Base-by-base conservation (phyloP, 2,113 vertebrate species). In the Trematocara zebra region DNA sequence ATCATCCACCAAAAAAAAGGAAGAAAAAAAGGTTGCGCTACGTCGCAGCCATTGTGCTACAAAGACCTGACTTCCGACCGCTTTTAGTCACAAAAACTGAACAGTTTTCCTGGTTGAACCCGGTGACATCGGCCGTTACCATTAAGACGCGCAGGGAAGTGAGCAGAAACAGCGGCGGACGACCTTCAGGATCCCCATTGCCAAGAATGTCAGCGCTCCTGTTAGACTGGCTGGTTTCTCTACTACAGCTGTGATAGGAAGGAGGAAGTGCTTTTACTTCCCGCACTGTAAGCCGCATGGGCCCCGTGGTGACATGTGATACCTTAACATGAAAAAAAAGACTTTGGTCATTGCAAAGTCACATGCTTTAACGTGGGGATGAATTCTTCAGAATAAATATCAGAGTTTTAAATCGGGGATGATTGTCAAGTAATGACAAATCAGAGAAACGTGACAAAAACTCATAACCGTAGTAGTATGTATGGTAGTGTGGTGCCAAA, bases 241-340 rank as follows among this genome's bases (percentile, higher is more conserved):
- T 23, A 54, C 52, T 76, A 83, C 80, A 82, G 78, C 82, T 79
- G 88, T 64, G 84, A 52, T 81, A 86, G 78, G 91, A 96, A 96
- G 94, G 37, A 96, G 96, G 96, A 96, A 96, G 96, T 96, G 94
- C 51, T 82, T 88, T 92, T 82, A 96, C 95, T 96, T 96, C 96
- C 95, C 95, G 89, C 89, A 90, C 93, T 92, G 91, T 81, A 54
- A 10, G 81, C 86, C 61, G 88, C 90, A 67, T 80, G 81, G 88
- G 88, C 88, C 88, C 85, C 59, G 2, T 53, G 78, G 83, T 95
- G 95, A 95, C 96, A 96, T 91, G 94, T 94, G 95, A 96, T 94
- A 95, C 92, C 92, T 93, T 72, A 42, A 82, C 49, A 9, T 42
- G 78, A 69, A 40, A 59, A 64, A 42, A 59, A 28, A 84, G 79